Percentiles rank a stretch among this genome's conserved stretches.
Conservation (phyloP, 1,140 invertebrate genomes). For the Laodelphax striatellus region DNA sequence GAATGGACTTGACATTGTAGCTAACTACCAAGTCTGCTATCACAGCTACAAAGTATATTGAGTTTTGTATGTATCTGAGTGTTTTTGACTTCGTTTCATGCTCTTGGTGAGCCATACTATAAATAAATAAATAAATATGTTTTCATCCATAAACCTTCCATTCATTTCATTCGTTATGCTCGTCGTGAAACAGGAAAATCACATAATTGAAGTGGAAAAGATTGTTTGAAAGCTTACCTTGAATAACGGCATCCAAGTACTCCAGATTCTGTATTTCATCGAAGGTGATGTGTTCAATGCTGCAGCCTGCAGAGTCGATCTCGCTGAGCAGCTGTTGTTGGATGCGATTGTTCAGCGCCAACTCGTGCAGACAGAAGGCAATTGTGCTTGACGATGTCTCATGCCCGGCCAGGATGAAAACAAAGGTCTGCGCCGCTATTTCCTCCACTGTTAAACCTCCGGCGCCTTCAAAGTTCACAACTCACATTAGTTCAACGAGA, state of each 20-base stretch:
- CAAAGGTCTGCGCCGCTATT: conserved; percentile 45
- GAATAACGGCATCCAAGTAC: conserved; percentile 47
- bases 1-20: too few species aligned
- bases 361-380: conserved; percentile 38
- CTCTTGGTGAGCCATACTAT: too few species aligned
- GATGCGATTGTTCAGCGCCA: conserved; percentile 41
- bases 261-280: conserved; percentile 45
- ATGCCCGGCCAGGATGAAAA: conserved; percentile 56
- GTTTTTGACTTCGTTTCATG: too few species aligned
- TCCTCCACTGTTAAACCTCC: conserved; percentile 21
- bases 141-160: too few species aligned
- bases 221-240: conserved; percentile 35
- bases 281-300: conserved; percentile 38
- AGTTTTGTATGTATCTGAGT: too few species aligned
- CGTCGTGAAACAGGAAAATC: too few species aligned
- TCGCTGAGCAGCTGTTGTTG: conserved; percentile 43
- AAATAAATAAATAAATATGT: too few species aligned
- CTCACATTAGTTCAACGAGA: too few species aligned
- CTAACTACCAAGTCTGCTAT: too few species aligned
- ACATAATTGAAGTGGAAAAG: too few species aligned
- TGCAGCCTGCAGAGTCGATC: conserved; percentile 29
- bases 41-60: too few species aligned
- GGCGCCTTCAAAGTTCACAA: conserved; percentile 17
- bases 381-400: conserved; percentile 45
- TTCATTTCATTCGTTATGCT: too few species aligned